Conservation (phyloP, 2,888 invertebrate genomes). For the Epistrophe eligans region DNA sequence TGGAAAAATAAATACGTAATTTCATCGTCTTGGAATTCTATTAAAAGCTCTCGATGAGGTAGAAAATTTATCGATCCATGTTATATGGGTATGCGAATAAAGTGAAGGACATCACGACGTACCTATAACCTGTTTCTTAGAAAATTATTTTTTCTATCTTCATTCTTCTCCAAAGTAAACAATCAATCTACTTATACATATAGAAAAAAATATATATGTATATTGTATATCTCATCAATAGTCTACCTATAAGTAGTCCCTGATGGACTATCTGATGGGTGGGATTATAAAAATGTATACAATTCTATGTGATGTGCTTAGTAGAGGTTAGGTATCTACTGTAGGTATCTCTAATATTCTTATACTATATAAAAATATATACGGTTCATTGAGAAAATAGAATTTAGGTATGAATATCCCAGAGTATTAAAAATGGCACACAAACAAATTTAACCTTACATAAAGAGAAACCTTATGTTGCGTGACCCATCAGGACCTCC, state of each 20-base stretch:
- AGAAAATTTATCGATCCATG: neutral
- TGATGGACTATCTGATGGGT: constrained; percentile 1
- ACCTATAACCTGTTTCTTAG: neutral
- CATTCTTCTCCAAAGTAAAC: neutral
- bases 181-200: neutral
- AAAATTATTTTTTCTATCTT: neutral
- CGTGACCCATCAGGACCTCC: neutral
- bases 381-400: constrained; percentile 8
- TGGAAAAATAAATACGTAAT: neutral
- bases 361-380: neutral
- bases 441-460: neutral
- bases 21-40: neutral
- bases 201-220: neutral
- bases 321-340: neutral
- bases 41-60: constrained; percentile 2
- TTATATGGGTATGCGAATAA: neutral
- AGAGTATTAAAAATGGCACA: constrained; percentile 3
- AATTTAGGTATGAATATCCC: neutral
- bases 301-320: neutral
- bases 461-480: constrained; percentile 15
- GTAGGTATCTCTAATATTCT: neutral
- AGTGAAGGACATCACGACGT: neutral
- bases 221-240: neutral
- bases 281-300: constrained; percentile 13
- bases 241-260: neutral